Evolutionary conservation across 2,888 invertebrate species (phyloP), one percentile per base, ranked within the genome.

Genomic region (Andrena dorsata): DNA sequence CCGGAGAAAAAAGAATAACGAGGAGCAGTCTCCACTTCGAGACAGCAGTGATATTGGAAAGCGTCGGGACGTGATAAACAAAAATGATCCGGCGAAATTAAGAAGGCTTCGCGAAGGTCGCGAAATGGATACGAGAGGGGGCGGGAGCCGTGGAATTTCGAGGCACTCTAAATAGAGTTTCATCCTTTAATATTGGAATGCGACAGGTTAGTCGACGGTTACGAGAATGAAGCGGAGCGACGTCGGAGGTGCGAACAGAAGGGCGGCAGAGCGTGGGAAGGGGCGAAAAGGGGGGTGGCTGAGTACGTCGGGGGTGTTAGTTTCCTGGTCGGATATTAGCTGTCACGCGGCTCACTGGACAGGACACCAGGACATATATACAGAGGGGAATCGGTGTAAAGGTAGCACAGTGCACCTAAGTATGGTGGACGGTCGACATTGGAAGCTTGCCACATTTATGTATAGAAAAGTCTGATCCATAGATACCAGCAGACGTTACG

Each of bases 251-350:
- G 82, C 70, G 83, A 76, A 85, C 63, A 66, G 75, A 70, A 70
- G 66, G 78, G 80, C 63, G 65, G 69, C 35, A 35, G 5, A 35
- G 74, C 5, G 8, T 10, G 13, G 76, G 76, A 77, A 81, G 80
- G 64, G 69, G 71, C 30, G 83, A 35, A 84, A 85, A 83, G 89
- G 90, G 90, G 41, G 90, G 90, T 88, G 89, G 91, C 90, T 77
- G 64, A 82, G 74, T 75, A 65, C 56, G 78, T 85, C 70, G 69
- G 90, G 91, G 91, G 92, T 91, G 92, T 92, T 92, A 92, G 92
- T 93, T 93, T 93, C 93, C 93, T 91, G 91, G 90, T 89, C 92
- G 93, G 93, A 93, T 94, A 94, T 94, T 94, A 93, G 93, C 93
- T 93, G 93, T 94, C 93, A 93, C 90, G 92, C 92, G 92, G 91